Conservation (phyloP, 2,113 vertebrate genomes). For the Apeltes quadracus region DNA sequence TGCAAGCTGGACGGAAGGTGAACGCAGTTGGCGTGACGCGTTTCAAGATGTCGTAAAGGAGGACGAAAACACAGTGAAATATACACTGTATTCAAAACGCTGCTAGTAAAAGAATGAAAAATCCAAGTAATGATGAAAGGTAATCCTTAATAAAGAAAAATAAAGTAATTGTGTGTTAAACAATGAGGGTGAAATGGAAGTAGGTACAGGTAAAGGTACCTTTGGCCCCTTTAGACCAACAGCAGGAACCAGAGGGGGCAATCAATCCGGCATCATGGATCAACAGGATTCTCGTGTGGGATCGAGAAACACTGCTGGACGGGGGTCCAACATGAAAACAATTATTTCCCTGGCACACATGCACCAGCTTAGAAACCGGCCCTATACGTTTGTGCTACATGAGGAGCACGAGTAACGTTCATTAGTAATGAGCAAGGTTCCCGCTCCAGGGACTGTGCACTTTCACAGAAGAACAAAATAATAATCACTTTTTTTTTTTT, state of each 20-base stretch:
- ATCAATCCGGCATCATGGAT: not conserved
- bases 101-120: not conserved
- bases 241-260: constrained; percentile 22
- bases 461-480: not conserved
- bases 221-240: not conserved
- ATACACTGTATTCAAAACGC: not conserved
- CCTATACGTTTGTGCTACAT: not conserved
- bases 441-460: not conserved
- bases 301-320: constrained; percentile 18
- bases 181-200: constrained; percentile 13
- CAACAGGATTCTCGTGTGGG: not conserved
- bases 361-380: not conserved
- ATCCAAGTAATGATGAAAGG: not conserved
- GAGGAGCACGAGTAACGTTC: not conserved
- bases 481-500: not conserved
- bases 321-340: not conserved
- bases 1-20: constrained; percentile 27
- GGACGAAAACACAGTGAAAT: constrained; percentile 1
- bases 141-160: not conserved
- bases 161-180: not conserved
- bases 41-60: not conserved
- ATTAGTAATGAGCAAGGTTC: no score
- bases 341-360: not conserved
- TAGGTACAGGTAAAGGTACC: not conserved
- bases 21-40: not conserved